Conservation (phyloP, 2,888 invertebrate species). For the Leucania comma region DNA sequence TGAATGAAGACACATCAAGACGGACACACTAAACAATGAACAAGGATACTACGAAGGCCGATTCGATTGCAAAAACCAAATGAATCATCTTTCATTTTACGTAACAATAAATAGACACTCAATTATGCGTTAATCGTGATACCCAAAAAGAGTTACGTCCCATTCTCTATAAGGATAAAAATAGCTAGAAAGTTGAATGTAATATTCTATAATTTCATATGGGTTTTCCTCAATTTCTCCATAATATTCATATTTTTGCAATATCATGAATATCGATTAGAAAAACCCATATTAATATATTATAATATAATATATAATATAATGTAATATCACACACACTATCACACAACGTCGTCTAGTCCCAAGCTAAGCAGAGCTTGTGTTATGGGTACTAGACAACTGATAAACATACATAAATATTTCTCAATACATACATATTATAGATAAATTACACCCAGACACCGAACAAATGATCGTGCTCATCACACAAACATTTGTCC, state of each 20-base stretch:
- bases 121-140: slow-evolving; percentile 1
- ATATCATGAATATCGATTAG: not conserved
- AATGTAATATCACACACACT: no score
- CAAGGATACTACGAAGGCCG: not conserved
- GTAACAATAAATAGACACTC: not conserved
- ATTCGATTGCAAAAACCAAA: slow-evolving; percentile 3
- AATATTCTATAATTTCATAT: slow-evolving; percentile 4
- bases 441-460: no score
- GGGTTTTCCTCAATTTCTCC: slow-evolving; percentile 9
- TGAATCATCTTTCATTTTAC: slow-evolving; percentile 11
- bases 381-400: no score
- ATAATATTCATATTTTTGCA: not conserved
- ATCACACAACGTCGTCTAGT: no score
- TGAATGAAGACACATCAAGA: no score
- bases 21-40: not conserved
- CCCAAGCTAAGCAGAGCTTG: no score
- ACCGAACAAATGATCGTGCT: no score
- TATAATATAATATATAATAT: no score
- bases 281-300: no score
- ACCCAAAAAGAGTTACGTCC: not conserved
- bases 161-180: not conserved
- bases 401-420: no score
- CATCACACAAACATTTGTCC: no score
- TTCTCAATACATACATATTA: no score
- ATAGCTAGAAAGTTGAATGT: slow-evolving; percentile 10